Evolutionary conservation across 2,888 invertebrate genomes (phyloP).

Genomic region (Tenthredo mesomela): DNA sequence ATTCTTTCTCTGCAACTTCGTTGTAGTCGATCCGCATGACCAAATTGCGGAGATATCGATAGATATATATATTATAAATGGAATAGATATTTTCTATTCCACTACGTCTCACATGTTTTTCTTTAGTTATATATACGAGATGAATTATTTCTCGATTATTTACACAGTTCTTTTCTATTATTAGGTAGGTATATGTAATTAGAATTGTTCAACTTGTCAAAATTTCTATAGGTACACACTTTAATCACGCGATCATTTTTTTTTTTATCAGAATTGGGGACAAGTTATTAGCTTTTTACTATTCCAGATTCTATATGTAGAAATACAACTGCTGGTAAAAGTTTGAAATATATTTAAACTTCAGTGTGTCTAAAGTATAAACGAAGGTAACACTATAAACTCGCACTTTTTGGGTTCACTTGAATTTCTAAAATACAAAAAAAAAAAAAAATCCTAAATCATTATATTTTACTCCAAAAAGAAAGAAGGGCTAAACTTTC

Average conservation of each 20-base stretch:
- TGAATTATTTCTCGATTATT: neutral
- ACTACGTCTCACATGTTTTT: slow-evolving; percentile 42
- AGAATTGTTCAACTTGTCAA: neutral
- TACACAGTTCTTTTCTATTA: neutral
- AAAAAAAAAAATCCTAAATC: neutral
- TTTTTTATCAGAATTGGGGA: slow-evolving; percentile 21
- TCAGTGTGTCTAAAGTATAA: neutral
- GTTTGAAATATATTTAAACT: slow-evolving; percentile 23
- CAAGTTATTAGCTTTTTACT: neutral
- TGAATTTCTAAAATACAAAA: neutral
- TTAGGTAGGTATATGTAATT: neutral
- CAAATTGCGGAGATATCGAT: slow-evolving; percentile 47
- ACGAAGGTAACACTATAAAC: neutral
- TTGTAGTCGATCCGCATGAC: slow-evolving; percentile 67
- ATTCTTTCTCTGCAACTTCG: slow-evolving; percentile 63
- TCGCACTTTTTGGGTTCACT: neutral
- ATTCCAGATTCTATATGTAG: neutral
- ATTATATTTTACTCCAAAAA: neutral
- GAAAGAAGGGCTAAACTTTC: neutral
- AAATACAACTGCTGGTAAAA: neutral
- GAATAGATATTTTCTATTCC: neutral
- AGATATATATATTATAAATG: neutral
- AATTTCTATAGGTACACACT: neutral
- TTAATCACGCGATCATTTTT: slow-evolving; percentile 34
- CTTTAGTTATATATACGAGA: neutral